phyloP scores from a whole-genome alignment of 2,888 invertebrate species.

The Dendrolimus pini region DNA sequence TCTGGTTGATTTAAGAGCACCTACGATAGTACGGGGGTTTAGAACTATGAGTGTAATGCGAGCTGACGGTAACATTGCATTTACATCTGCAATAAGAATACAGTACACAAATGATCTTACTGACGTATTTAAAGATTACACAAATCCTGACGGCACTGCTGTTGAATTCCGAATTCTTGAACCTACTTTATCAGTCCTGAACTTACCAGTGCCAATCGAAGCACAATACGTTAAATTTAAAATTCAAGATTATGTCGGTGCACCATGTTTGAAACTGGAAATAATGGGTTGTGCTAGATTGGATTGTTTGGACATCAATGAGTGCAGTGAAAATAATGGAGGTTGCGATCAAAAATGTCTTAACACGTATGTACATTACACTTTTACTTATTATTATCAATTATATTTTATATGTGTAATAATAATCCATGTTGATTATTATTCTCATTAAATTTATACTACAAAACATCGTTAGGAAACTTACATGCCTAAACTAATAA shows the following conservation, averaged over 20 bases:
- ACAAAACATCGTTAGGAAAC: too few species aligned
- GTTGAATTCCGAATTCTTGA: conserved; percentile 94
- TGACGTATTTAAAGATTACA: conserved; percentile 92
- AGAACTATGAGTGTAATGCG: conserved; percentile 92
- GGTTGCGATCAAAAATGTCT: conserved; percentile 96
- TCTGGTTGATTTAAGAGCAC: conserved; percentile 90
- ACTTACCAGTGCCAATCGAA: conserved; percentile 93
- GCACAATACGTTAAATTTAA: conserved; percentile 91
- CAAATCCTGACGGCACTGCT: conserved; percentile 94
- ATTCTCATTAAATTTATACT: too few species aligned
- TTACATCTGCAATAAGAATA: conserved; percentile 92
- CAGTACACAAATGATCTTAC: conserved; percentile 93
- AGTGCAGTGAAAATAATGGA: conserved; percentile 90
- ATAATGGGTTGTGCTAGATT: conserved; percentile 94
- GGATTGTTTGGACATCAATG: conserved; percentile 93
- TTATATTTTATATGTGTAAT: too few species aligned
- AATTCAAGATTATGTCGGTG: conserved; percentile 90
- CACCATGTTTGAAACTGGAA: conserved; percentile 93
- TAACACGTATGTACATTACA: conserved; percentile 77
- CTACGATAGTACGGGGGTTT: conserved; percentile 92
- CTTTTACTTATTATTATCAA: not conserved
- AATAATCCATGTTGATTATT: too few species aligned
- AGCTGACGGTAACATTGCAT: conserved; percentile 89
- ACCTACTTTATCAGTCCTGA: conserved; percentile 92
- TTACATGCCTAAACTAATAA: too few species aligned